Evolutionary conservation across 92 coral and sea anemone genomes (phyloP).

Genomic region (Zoanthus solanderi): DNA sequence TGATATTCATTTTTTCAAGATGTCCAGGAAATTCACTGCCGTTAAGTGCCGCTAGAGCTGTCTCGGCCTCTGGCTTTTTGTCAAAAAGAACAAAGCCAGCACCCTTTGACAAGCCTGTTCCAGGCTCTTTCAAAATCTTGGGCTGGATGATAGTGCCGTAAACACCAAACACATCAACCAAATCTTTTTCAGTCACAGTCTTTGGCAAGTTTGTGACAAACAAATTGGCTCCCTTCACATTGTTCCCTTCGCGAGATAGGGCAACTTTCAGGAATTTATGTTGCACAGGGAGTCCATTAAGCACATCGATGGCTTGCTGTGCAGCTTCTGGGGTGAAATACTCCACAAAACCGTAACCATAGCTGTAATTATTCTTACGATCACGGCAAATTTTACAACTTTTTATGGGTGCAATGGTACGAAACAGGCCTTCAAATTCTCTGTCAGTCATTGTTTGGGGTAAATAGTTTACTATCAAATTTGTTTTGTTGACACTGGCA

Average conservation of each 20-base stretch:
- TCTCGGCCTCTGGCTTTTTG: constrained; percentile 79
- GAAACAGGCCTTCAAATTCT: constrained; percentile 73
- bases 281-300: constrained; percentile 72
- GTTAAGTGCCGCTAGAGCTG: constrained; percentile 72
- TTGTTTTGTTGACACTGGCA: constrained; percentile 63
- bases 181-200: constrained; percentile 54
- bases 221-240: constrained; percentile 81
- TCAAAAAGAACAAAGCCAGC: constrained; percentile 80
- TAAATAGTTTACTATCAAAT: constrained; percentile 79
- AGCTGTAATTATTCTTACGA: constrained; percentile 82
- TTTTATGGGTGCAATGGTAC: constrained; percentile 74
- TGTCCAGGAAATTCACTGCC: constrained; percentile 67
- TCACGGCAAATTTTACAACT: constrained; percentile 84
- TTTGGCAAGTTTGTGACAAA: constrained; percentile 83
- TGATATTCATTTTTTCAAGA: constrained; percentile 64
- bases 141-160: constrained; percentile 78
- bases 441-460: constrained; percentile 80
- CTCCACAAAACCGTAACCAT: constrained; percentile 91
- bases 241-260: constrained; percentile 77
- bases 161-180: constrained; percentile 61
- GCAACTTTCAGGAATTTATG: constrained; percentile 84
- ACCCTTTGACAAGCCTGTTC: constrained; percentile 77
- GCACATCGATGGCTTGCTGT: constrained; percentile 74
- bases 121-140: constrained; percentile 73
- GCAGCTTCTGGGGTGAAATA: constrained; percentile 88